Evolutionary conservation across 2,113 vertebrate genomes (phyloP).

Genomic region (Cottus gobio): DNA sequence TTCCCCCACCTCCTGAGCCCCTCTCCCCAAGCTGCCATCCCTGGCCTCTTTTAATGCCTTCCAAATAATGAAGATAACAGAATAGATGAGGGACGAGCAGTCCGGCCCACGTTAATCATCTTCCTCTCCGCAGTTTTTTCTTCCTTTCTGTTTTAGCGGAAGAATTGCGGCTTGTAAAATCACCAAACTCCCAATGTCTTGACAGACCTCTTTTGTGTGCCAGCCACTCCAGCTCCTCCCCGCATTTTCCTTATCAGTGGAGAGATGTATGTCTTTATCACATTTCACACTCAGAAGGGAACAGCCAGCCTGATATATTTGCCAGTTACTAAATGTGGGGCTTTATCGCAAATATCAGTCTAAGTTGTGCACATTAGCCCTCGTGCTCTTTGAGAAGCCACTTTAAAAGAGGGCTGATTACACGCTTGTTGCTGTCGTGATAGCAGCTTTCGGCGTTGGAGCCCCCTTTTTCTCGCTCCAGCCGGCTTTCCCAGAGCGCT

Average conservation of each 20-base stretch:
- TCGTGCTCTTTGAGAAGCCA: slow-evolving; percentile 76
- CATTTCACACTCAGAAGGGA: slow-evolving; percentile 79
- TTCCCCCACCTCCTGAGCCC: slow-evolving; percentile 79
- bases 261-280: slow-evolving; percentile 82
- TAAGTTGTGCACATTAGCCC: slow-evolving; percentile 81
- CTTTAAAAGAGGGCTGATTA: slow-evolving; percentile 80
- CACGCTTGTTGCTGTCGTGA: slow-evolving; percentile 82
- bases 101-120: slow-evolving; percentile 78
- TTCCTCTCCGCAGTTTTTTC: slow-evolving; percentile 59
- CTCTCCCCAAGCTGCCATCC: slow-evolving; percentile 78
- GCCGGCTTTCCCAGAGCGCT: slow-evolving; percentile 73
- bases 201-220: slow-evolving; percentile 78
- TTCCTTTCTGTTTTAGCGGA: slow-evolving; percentile 45
- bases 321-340: slow-evolving; percentile 78
- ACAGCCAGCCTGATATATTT: slow-evolving; percentile 75
- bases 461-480: slow-evolving; percentile 59
- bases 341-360: slow-evolving; percentile 82
- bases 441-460: slow-evolving; percentile 53
- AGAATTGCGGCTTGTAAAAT: slow-evolving; percentile 78
- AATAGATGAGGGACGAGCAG: slow-evolving; percentile 77
- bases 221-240: slow-evolving; percentile 74
- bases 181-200: slow-evolving; percentile 75
- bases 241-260: slow-evolving; percentile 77
- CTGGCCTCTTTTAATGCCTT: slow-evolving; percentile 81
- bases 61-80: slow-evolving; percentile 81